A percentile compares a stretch with the other conserved stretches of the same genome.
Evolutionary conservation across 30 jellyfish, hydroid and myxozoan species (phyloP).

Genomic region (Clytia hemisphaerica): DNA sequence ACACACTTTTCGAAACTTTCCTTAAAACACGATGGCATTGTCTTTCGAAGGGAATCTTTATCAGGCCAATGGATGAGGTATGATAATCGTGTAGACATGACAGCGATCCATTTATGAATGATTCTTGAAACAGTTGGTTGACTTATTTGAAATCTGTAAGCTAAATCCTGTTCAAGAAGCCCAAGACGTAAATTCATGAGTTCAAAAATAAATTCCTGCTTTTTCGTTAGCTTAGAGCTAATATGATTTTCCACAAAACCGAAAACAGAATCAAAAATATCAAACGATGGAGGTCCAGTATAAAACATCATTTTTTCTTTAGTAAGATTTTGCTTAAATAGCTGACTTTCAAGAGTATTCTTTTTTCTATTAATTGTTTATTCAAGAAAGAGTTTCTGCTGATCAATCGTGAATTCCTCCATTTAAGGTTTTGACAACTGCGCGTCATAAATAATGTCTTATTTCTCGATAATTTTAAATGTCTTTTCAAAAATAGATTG

Average conservation of each 20-base stretch:
- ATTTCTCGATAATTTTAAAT: too few species aligned
- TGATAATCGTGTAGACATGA: constrained; percentile 9
- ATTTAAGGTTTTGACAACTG: too few species aligned
- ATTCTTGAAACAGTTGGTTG: constrained; percentile 26
- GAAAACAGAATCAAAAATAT: constrained; percentile 19
- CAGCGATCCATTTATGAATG: constrained; percentile 20
- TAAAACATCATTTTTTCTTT: too few species aligned
- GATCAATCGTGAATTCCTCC: too few species aligned
- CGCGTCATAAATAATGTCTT: too few species aligned
- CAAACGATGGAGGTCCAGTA: constrained; percentile 39
- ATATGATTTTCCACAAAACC: constrained; percentile 9
- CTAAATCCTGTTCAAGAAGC: constrained; percentile 21
- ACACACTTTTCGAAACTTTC: constrained; percentile 25
- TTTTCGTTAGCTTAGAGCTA: constrained; percentile 8
- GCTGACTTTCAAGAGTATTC: too few species aligned
- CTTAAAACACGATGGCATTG: constrained; percentile 43
- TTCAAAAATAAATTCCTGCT: constrained; percentile 21
- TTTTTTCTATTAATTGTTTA: too few species aligned
- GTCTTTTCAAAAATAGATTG: too few species aligned
- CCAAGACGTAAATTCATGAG: constrained; percentile 24
- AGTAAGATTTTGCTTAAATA: too few species aligned
- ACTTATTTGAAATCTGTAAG: constrained; percentile 28
- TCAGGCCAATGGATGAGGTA: constrained; percentile 36
- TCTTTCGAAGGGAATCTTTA: constrained; percentile 7
- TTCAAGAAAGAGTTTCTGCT: too few species aligned